These are phyloP conservation scores for Drosophila testacea DNA, from an alignment of 2,888 invertebrate genomes.

Conservation along the genomic window DNA sequence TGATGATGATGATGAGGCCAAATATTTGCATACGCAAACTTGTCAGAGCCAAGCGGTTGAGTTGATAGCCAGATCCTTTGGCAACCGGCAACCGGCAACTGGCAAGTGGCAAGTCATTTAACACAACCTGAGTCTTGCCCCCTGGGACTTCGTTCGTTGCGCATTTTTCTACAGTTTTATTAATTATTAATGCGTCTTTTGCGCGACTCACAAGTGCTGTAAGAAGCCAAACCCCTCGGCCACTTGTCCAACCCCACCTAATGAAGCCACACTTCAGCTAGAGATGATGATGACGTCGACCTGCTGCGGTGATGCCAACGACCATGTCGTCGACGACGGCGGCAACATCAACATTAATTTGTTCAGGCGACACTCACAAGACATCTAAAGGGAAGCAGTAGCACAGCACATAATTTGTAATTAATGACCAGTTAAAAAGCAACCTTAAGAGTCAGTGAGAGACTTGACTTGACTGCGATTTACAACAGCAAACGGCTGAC, in stretches of 20 bases:
- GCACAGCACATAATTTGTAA: constrained; percentile 76
- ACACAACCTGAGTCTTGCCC: constrained; percentile 41
- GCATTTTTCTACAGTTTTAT: constrained; percentile 67
- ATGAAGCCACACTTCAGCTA: constrained; percentile 69
- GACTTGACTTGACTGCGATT: constrained; percentile 62
- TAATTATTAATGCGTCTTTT: constrained; percentile 74
- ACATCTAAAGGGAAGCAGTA: constrained; percentile 48
- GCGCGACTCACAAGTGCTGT: constrained; percentile 52
- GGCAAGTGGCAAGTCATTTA: constrained; percentile 69
- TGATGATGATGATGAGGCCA: constrained; percentile 57
- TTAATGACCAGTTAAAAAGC: constrained; percentile 78
- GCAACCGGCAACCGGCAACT: constrained; percentile 47
- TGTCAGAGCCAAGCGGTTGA: constrained; percentile 46
- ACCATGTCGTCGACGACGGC: constrained; percentile 38
- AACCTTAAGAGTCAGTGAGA: constrained; percentile 52
- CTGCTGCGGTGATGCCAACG: constrained; percentile 17
- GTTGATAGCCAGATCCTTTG: constrained; percentile 46
- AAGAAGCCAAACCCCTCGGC: constrained; percentile 25
- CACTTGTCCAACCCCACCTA: constrained; percentile 61
- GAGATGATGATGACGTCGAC: constrained; percentile 27
- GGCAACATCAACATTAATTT: constrained; percentile 71
- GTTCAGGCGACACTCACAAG: constrained; percentile 71
- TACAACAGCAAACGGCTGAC: constrained; percentile 71
- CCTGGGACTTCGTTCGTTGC: constrained; percentile 27
- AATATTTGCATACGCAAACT: constrained; percentile 76